Evolutionary conservation across 2,113 vertebrate species (phyloP).

Genomic region (Spea bombifrons): DNA sequence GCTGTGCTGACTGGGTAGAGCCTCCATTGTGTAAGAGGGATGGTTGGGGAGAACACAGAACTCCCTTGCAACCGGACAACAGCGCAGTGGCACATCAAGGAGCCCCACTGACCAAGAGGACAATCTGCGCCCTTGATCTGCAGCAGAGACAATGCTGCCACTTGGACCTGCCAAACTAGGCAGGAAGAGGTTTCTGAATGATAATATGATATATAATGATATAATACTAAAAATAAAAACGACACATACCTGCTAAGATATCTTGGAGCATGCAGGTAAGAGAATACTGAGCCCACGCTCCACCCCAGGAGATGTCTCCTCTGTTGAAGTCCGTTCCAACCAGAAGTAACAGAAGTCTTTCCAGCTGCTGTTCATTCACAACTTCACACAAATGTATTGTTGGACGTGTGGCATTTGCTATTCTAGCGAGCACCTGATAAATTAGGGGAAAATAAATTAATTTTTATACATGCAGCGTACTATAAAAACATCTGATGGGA

Average conservation of each 20-base stretch:
- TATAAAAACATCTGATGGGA: too few species aligned
- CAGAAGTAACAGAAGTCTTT: slow-evolving; percentile 87
- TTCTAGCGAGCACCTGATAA: slow-evolving; percentile 87
- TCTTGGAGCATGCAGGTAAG: slow-evolving; percentile 98
- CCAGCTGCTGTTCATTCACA: slow-evolving; percentile 92
- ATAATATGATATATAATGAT: too few species aligned
- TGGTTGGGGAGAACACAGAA: too few species aligned
- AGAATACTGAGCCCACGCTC: slow-evolving; percentile 97
- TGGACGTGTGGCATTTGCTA: slow-evolving; percentile 93
- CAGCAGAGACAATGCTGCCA: too few species aligned
- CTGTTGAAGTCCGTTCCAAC: slow-evolving; percentile 98
- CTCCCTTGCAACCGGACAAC: too few species aligned
- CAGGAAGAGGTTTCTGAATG: too few species aligned
- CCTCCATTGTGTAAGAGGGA: too few species aligned
- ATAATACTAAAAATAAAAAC: neutral
- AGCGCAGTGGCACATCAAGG: too few species aligned
- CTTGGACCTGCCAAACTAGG: too few species aligned
- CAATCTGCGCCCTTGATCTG: too few species aligned
- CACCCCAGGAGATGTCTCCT: slow-evolving; percentile 97
- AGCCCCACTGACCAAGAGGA: too few species aligned
- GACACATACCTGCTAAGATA: slow-evolving; percentile 86
- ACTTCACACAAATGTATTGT: slow-evolving; percentile 97
- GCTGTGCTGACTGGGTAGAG: too few species aligned
- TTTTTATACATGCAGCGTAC: neutral
- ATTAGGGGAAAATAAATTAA: slow-evolving; percentile 15